A percentile compares a stretch with the other conserved stretches of the same genome.
Conservation (phyloP, 2,888 invertebrate species). For the Alsophila aescularia region DNA sequence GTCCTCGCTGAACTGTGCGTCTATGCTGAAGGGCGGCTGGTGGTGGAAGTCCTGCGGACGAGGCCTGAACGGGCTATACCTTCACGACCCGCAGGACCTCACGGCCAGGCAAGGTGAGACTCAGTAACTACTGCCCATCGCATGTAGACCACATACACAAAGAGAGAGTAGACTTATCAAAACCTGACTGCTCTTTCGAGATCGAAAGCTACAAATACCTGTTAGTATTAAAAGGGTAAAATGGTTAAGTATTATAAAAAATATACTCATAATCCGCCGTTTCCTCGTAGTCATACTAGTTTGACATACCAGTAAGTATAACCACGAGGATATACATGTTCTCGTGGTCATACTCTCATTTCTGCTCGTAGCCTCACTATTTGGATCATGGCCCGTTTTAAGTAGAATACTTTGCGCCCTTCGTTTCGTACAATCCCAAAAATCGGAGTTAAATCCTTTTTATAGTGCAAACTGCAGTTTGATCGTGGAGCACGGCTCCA, state of each 20-base stretch:
- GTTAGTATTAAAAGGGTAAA: no score
- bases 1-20: conserved; percentile 95
- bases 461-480: not conserved
- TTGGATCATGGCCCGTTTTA: not conserved
- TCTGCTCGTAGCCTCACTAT: not conserved
- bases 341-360: no score
- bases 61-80: conserved; percentile 94
- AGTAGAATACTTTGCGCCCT: not conserved
- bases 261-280: no score
- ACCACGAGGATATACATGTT: no score
- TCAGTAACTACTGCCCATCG: not conserved
- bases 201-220: no score
- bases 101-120: conserved; percentile 92
- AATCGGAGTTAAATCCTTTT: no score
- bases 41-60: conserved; percentile 98
- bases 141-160: no score
- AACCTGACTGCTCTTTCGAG: no score
- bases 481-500: not conserved
- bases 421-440: not conserved
- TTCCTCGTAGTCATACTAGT: no score
- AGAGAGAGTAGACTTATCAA: not conserved
- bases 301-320: no score
- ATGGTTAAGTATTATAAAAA: no score
- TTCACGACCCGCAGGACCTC: conserved; percentile 95
- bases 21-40: conserved; percentile 97